Conservation (phyloP, 2,113 vertebrate genomes). For the Patagioenas fasciata region DNA sequence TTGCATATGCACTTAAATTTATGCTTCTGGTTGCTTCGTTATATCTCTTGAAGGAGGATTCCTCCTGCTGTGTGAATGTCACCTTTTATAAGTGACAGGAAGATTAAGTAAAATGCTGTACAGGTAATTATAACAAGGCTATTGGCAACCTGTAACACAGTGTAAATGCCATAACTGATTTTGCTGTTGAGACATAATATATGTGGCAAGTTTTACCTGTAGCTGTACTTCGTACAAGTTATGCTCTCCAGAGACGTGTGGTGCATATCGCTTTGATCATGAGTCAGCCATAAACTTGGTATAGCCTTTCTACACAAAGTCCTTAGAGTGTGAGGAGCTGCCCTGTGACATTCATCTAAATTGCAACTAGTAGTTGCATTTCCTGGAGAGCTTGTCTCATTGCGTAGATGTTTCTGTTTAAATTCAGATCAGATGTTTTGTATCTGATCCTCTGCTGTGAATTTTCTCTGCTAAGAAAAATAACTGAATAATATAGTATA, state of each 20-base stretch:
- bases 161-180: constrained; percentile 45
- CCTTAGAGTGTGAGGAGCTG: not conserved
- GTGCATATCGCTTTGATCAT: not conserved
- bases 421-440: not conserved
- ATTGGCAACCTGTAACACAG: constrained; percentile 9
- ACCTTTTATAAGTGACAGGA: constrained; percentile 16
- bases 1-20: not conserved
- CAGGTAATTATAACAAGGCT: constrained; percentile 42
- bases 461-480: not conserved
- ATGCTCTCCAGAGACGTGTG: not conserved
- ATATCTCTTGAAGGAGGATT: constrained; percentile 18
- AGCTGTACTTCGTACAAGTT: not conserved
- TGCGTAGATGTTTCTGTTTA: not conserved
- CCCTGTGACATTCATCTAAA: not conserved
- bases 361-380: not conserved
- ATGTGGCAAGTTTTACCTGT: constrained; percentile 18
- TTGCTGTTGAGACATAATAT: constrained; percentile 2
- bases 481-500: not conserved
- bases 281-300: not conserved
- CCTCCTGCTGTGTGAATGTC: constrained; percentile 4
- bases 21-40: not conserved
- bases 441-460: not conserved
- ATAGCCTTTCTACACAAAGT: not conserved
- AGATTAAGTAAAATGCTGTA: constrained; percentile 43
- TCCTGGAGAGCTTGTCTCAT: not conserved